Evolutionary conservation across 2,888 invertebrate species (phyloP).

Genomic region (Notodonta ziczac): DNA sequence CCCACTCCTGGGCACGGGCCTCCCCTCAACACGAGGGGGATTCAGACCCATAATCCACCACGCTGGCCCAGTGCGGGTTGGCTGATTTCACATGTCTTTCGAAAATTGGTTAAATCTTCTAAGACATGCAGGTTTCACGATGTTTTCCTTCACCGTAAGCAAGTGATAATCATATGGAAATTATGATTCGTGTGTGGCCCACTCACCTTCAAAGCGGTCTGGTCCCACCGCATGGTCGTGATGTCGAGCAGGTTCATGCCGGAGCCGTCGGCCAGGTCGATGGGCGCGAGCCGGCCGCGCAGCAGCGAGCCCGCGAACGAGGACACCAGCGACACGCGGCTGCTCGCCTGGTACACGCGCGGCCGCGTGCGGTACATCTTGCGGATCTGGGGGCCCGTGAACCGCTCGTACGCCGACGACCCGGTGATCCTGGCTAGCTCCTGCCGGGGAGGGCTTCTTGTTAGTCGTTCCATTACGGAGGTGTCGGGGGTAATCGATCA

Average conservation of each 20-base stretch:
- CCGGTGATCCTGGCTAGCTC: constrained; percentile 92
- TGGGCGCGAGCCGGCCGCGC: constrained; percentile 93
- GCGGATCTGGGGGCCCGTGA: constrained; percentile 97
- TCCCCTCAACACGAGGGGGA: too few species aligned
- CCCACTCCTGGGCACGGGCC: too few species aligned
- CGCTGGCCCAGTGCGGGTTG: too few species aligned
- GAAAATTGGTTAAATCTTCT: too few species aligned
- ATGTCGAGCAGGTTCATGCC: constrained; percentile 98
- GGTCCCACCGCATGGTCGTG: constrained; percentile 90
- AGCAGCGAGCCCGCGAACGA: constrained; percentile 96
- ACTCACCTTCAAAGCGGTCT: constrained; percentile 88
- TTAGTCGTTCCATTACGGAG: too few species aligned
- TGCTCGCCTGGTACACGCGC: constrained; percentile 83
- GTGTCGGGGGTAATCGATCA: too few species aligned
- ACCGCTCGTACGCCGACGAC: constrained; percentile 94
- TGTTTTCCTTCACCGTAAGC: too few species aligned
- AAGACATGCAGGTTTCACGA: too few species aligned
- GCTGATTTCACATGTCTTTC: too few species aligned
- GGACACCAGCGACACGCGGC: constrained; percentile 96
- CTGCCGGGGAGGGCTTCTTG: constrained; percentile 50
- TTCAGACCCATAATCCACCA: too few species aligned
- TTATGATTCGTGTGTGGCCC: too few species aligned
- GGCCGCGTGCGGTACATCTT: constrained; percentile 90
- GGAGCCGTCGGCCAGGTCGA: constrained; percentile 96
- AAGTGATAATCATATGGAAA: too few species aligned